Percentiles rank a stretch among this genome's conserved stretches.
phyloP scores from a whole-genome alignment of 2,888 invertebrate species.

The Amorpha juglandis region DNA sequence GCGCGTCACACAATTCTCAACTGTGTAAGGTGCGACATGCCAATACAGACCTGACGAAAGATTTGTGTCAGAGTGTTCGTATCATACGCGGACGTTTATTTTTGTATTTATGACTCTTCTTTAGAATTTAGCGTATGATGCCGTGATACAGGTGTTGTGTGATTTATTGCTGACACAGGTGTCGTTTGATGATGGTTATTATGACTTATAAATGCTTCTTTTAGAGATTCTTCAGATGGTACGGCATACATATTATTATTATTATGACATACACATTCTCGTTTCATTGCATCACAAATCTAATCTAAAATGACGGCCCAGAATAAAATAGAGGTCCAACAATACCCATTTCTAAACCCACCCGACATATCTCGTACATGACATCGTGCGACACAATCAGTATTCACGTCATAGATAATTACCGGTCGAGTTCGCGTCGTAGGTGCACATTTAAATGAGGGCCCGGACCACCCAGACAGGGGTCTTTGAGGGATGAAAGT shows the following conservation, averaged over 20 bases:
- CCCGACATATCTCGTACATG: background rate
- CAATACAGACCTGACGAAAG: background rate
- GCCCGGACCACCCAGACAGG: conserved; percentile 64
- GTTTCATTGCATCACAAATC: too few species aligned
- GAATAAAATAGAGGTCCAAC: background rate
- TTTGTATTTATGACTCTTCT: conserved; percentile 8
- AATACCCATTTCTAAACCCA: background rate
- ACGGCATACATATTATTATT: background rate
- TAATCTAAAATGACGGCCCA: too few species aligned
- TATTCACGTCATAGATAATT: conserved; percentile 73
- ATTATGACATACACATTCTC: background rate
- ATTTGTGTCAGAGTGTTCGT: conserved; percentile 3
- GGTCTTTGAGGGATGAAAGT: conserved; percentile 30
- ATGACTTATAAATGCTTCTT: background rate
- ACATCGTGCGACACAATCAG: conserved; percentile 39
- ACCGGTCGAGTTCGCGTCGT: conserved; percentile 53
- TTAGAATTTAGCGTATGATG: background rate
- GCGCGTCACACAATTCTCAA: background rate
- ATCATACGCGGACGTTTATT: background rate
- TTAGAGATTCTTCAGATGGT: background rate
- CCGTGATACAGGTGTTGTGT: background rate
- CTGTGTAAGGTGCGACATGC: background rate
- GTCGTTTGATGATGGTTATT: background rate
- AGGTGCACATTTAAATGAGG: conserved; percentile 56
- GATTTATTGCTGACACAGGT: background rate